Evolutionary conservation across 1,140 invertebrate species (phyloP).

Genomic region (Pseudomyrmex gracilis): DNA sequence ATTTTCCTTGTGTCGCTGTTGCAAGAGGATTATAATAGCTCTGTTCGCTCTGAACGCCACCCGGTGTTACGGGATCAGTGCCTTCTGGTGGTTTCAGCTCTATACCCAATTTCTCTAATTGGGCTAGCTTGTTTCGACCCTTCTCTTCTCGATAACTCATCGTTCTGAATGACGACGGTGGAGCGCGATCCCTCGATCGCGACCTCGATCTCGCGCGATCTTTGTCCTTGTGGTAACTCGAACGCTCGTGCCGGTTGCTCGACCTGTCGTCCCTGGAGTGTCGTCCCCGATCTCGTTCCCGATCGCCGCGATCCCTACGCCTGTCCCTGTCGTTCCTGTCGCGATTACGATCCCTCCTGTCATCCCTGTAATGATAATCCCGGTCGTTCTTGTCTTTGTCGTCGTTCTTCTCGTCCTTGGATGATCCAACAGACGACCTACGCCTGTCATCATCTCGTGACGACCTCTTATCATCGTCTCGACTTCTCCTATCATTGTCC

Average conservation of each 20-base stretch:
- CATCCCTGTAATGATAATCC: slow-evolving; percentile 77
- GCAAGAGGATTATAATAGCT: slow-evolving; percentile 93
- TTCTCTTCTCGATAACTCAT: slow-evolving; percentile 83
- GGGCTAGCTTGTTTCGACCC: slow-evolving; percentile 83
- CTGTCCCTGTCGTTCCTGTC: slow-evolving; percentile 78
- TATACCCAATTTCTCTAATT: slow-evolving; percentile 85
- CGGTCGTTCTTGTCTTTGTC: slow-evolving; percentile 77
- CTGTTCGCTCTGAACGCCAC: slow-evolving; percentile 85
- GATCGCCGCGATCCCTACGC: slow-evolving; percentile 69
- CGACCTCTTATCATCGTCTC: slow-evolving; percentile 77
- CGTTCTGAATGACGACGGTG: slow-evolving; percentile 72
- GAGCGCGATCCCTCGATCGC: slow-evolving; percentile 78
- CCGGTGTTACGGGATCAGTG: slow-evolving; percentile 60
- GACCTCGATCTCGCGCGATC: slow-evolving; percentile 75
- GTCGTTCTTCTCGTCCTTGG: slow-evolving; percentile 78
- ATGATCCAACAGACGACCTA: slow-evolving; percentile 65
- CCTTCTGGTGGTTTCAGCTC: slow-evolving; percentile 81
- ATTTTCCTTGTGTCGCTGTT: slow-evolving; percentile 92
- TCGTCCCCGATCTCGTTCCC: slow-evolving; percentile 71
- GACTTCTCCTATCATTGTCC: slow-evolving; percentile 77
- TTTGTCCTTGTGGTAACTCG: slow-evolving; percentile 76
- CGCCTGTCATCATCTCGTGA: slow-evolving; percentile 80
- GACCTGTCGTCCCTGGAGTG: slow-evolving; percentile 75
- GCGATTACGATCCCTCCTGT: slow-evolving; percentile 76
- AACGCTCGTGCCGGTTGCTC: slow-evolving; percentile 76